These are phyloP conservation scores for Stegodyphus dumicola DNA, from an alignment of 1,140 invertebrate species.

Conservation along the genomic window DNA sequence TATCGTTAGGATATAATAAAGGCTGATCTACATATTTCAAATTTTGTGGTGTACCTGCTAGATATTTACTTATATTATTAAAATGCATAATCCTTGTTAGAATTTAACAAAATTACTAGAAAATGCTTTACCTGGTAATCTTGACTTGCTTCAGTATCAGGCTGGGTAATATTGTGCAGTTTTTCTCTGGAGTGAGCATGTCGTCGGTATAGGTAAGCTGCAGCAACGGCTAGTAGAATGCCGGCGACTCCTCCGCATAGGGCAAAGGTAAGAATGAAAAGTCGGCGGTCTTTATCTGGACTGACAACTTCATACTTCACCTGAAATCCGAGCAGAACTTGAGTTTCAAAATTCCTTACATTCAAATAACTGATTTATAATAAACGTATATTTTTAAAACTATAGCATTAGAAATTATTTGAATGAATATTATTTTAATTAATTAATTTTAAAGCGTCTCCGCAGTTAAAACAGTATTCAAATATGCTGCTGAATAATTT, in stretches of 20 bases:
- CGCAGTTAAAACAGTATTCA: too few species aligned
- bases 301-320: slow-evolving; percentile 40
- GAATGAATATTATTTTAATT: too few species aligned
- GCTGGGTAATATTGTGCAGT: slow-evolving; percentile 71
- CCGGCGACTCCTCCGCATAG: slow-evolving; percentile 77
- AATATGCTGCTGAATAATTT: too few species aligned
- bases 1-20: too few species aligned
- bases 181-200: slow-evolving; percentile 79
- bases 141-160: slow-evolving; percentile 88
- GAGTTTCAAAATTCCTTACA: too few species aligned
- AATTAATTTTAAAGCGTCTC: too few species aligned
- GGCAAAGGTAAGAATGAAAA: slow-evolving; percentile 74
- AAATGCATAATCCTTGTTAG: not conserved
- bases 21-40: too few species aligned
- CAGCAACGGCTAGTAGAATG: slow-evolving; percentile 76
- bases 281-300: slow-evolving; percentile 63
- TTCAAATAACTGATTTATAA: too few species aligned
- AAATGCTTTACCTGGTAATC: slow-evolving; percentile 84
- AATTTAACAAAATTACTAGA: not conserved
- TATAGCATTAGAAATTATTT: too few species aligned
- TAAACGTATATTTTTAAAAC: too few species aligned
- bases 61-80: not conserved
- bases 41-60: too few species aligned
- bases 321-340: slow-evolving; percentile 21
- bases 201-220: slow-evolving; percentile 79